Conservation (phyloP, 2,797 vertebrate genomes). For the Chelon labrosus region DNA sequence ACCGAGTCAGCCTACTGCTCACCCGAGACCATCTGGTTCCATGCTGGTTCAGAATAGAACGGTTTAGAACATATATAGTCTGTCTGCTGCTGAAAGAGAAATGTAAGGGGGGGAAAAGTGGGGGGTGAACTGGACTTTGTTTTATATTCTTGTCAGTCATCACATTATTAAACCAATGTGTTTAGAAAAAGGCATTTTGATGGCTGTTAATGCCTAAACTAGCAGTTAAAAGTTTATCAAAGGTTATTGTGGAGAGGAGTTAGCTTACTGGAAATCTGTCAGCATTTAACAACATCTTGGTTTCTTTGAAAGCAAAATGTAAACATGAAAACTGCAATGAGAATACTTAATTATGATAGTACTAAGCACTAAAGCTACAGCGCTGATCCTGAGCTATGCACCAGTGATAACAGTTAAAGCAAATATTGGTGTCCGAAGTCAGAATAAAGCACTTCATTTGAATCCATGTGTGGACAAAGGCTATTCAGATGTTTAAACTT, state of each 20-base stretch:
- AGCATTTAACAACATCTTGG: not conserved
- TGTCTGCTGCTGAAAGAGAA: slow-evolving; percentile 15
- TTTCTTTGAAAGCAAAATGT: slow-evolving; percentile 14
- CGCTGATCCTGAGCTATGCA: not conserved
- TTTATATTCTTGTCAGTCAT: slow-evolving; percentile 41
- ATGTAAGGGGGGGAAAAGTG: not conserved
- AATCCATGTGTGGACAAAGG: slow-evolving; percentile 27
- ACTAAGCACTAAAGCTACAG: not conserved
- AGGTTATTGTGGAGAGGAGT: slow-evolving; percentile 14
- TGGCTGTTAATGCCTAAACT: slow-evolving; percentile 30
- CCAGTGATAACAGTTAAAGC: not conserved
- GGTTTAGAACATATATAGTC: slow-evolving; percentile 39
- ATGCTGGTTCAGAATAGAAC: slow-evolving; percentile 38
- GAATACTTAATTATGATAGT: not conserved
- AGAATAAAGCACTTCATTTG: slow-evolving; percentile 6
- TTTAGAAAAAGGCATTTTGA: slow-evolving; percentile 18
- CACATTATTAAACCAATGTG: slow-evolving; percentile 37
- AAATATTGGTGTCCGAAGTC: slow-evolving; percentile 26
- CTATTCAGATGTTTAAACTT: slow-evolving; percentile 36
- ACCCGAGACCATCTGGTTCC: slow-evolving; percentile 44
- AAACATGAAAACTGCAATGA: not conserved
- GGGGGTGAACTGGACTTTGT: slow-evolving; percentile 14
- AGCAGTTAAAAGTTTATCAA: slow-evolving; percentile 10
- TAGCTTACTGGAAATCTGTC: not conserved
- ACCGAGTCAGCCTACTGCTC: slow-evolving; percentile 49